A percentile compares a stretch with the other conserved stretches of the same genome.
phyloP scores from a whole-genome alignment of 1,140 invertebrate genomes.

The Chironomus tepperi region DNA sequence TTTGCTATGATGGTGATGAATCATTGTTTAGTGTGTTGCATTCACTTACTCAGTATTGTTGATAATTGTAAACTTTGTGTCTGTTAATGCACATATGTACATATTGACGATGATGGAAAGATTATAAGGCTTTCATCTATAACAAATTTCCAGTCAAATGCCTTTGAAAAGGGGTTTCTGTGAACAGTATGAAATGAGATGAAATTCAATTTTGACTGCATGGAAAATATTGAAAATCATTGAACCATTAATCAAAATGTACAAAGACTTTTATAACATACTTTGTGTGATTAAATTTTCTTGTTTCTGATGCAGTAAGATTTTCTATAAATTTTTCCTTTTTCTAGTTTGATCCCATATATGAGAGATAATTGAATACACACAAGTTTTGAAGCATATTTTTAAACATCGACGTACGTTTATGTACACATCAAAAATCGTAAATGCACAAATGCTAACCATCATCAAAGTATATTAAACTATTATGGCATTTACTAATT shows the following conservation, averaged over 20 bases:
- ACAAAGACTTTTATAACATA: background rate
- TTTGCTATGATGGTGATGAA: background rate
- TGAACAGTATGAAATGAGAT: background rate
- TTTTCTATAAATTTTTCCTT: too few species aligned
- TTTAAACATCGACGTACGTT: too few species aligned
- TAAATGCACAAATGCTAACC: background rate
- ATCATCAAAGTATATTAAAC: too few species aligned
- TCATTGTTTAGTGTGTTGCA: background rate
- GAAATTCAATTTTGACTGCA: background rate
- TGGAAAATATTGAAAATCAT: conserved; percentile 2
- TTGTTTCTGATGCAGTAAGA: background rate
- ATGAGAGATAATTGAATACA: background rate
- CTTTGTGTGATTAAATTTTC: background rate
- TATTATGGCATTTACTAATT: background rate
- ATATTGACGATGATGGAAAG: background rate
- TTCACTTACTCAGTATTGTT: background rate
- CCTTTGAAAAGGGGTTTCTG: background rate
- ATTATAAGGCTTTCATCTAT: conserved; percentile 12
- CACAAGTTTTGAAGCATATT: background rate
- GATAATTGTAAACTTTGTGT: background rate
- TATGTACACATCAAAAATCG: background rate
- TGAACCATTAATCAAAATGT: background rate
- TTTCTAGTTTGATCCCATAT: background rate
- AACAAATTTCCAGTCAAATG: conserved; percentile 21
- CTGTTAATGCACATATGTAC: background rate